phyloP scores from a whole-genome alignment of 2,797 vertebrate genomes.

The Thalassophryne amazonica region DNA sequence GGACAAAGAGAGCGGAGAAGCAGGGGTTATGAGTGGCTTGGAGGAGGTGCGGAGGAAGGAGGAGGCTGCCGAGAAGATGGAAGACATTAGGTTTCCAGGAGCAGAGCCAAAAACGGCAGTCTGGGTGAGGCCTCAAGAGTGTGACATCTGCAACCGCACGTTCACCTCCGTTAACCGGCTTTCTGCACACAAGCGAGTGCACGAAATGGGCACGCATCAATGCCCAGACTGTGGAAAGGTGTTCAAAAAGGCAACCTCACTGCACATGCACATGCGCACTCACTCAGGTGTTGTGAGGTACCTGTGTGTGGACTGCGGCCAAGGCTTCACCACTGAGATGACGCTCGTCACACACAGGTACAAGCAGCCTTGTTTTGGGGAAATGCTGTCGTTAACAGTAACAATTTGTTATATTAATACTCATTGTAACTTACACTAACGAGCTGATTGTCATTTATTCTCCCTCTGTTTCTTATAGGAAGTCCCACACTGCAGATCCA shows the following conservation, averaged over 20 bases:
- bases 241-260: constrained; percentile 87
- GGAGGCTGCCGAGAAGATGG: constrained; percentile 39
- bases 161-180: constrained; percentile 88
- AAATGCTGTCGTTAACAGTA: too few relatives aligned
- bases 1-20: constrained; percentile 84
- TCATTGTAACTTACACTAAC: too few relatives aligned
- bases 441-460: not conserved
- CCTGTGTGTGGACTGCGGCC: constrained; percentile 90
- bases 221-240: constrained; percentile 87
- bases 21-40: constrained; percentile 67
- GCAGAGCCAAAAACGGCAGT: constrained; percentile 22
- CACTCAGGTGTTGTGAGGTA: constrained; percentile 88
- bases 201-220: constrained; percentile 86
- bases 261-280: constrained; percentile 88
- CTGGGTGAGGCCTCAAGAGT: constrained; percentile 62
- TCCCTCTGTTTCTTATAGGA: constrained; percentile 59
- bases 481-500: constrained; percentile 86
- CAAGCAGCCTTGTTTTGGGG: too few relatives aligned
- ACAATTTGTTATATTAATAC: too few relatives aligned
- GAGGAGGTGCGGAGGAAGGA: constrained; percentile 65
- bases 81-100: constrained; percentile 41
- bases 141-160: constrained; percentile 79
- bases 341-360: constrained; percentile 88
- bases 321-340: constrained; percentile 88
- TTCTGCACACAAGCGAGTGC: constrained; percentile 84